Percentiles rank a stretch among this genome's conserved stretches.
Conservation (phyloP, 1,140 invertebrate genomes). For the Microplitis demolitor region DNA sequence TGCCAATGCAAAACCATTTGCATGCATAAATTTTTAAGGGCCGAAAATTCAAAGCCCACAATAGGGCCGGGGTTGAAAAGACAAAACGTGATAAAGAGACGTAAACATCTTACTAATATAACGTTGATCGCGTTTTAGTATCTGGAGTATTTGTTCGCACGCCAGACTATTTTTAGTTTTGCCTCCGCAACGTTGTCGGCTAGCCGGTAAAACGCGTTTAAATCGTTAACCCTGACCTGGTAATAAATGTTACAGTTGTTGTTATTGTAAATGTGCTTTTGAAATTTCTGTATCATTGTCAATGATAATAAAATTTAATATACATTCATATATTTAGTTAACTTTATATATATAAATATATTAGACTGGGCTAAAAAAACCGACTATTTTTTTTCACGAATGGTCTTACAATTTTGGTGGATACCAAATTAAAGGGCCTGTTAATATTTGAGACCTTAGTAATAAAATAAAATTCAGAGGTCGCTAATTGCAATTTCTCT, state of each 20-base stretch:
- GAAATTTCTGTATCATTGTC: neutral
- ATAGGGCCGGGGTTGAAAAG: neutral
- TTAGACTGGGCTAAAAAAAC: no score
- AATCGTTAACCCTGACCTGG: slow-evolving; percentile 57
- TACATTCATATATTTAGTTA: neutral
- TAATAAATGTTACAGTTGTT: slow-evolving; percentile 49
- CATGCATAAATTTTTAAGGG: no score
- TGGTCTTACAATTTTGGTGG: no score
- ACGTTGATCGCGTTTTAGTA: slow-evolving; percentile 42
- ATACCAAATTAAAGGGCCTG: no score
- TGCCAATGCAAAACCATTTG: no score
- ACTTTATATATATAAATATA: no score
- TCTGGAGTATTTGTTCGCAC: slow-evolving; percentile 41
- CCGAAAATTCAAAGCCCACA: neutral
- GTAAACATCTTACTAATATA: neutral
- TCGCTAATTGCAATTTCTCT: no score
- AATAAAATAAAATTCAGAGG: no score
- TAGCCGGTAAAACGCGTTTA: slow-evolving; percentile 42
- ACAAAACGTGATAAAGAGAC: neutral
- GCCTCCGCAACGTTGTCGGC: slow-evolving; percentile 9
- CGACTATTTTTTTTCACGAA: no score
- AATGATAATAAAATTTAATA: neutral
- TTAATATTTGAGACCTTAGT: no score
- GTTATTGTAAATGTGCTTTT: neutral
- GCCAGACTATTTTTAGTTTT: slow-evolving; percentile 50